Base-by-base conservation (phyloP, 2,113 vertebrate species). In the Chunga burmeisteri region DNA sequence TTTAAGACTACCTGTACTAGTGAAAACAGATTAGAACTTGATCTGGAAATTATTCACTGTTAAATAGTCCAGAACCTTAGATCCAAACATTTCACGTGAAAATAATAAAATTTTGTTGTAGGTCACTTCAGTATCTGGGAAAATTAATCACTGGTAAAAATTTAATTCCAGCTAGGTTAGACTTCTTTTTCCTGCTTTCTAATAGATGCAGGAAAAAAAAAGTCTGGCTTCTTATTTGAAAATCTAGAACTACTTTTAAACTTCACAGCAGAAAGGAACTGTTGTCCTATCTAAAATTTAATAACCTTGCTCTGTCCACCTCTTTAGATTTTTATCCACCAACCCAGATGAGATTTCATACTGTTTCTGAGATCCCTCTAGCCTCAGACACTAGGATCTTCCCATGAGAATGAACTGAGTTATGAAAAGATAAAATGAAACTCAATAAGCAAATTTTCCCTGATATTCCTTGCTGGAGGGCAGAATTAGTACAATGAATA, bases 1-100 rank as follows among this genome's bases (percentile, higher is more conserved):
- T 96, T 86, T 96, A 97, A 97, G 81, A 91, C 90, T 96, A 38
- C 17, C 38, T 81, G 66, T 73, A 94, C 44, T 86, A 96, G 59
- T 92, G 70, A 83, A 95, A 98, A 97, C 95, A 96, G 79, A 96
- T 97, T 89, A 96, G 70, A 95, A 85, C n/a, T 66, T 68, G 61
- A 96, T 46, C 30, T 94, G 50, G 75, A 97, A 97, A 96, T 97
- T 98, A 95, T 96, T 97, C 93, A 94, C 65, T 95, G 81, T 87
- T 96, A 96, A 97, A 95, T 93, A 96, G 52, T 77, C 86, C 91
- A 94, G 96, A 98, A 97, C 93, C 86, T 93, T 53, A 94, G 78
- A 94, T 75, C 84, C 50, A 90, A 83, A 72, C 47, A 83, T 95
- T 94, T 97, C 38, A 91, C 62, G 27, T 86, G 75, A 95, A 97